These are phyloP conservation scores for Takifugu rubripes DNA, from an alignment of 2,797 vertebrate genomes.

Conservation along the genomic window DNA sequence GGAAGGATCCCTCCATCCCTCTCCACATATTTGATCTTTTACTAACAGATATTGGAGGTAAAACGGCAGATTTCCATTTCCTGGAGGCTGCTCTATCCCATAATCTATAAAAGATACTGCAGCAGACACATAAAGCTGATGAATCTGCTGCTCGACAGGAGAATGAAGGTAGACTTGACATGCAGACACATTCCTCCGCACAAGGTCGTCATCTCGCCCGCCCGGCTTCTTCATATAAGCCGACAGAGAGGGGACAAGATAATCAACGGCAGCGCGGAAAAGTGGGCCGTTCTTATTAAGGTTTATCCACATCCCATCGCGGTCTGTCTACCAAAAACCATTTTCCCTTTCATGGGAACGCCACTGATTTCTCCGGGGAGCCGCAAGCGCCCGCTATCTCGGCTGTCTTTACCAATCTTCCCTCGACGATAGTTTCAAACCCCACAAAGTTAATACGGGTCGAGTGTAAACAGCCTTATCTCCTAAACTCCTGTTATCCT, in stretches of 20 bases:
- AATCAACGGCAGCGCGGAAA: constrained; percentile 20
- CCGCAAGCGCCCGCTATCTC: constrained; percentile 65
- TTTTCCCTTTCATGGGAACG: constrained; percentile 61
- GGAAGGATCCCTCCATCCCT: constrained; percentile 1
- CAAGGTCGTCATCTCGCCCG: constrained; percentile 54
- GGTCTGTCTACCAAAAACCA: constrained; percentile 17
- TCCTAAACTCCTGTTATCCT: constrained; percentile 69
- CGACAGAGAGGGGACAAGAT: constrained; percentile 28
- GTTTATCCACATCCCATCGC: constrained; percentile 46
- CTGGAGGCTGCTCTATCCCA: constrained; percentile 13
- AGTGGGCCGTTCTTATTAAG: constrained; percentile 55
- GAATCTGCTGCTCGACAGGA: constrained; percentile 30
- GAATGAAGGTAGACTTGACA: constrained; percentile 35
- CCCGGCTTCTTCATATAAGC: constrained; percentile 48
- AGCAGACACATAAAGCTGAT: constrained; percentile 34
- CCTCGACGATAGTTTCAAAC: constrained; percentile 67
- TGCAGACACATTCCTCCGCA: constrained; percentile 39
- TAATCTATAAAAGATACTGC: constrained; percentile 25
- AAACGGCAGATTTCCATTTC: constrained; percentile 11
- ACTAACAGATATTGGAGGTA: not conserved
- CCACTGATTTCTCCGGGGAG: constrained; percentile 73
- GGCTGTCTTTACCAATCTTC: constrained; percentile 75
- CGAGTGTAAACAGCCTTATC: constrained; percentile 77
- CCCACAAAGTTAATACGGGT: constrained; percentile 68
- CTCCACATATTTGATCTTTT: constrained; percentile 1